Percentiles rank a stretch among this genome's conserved stretches.
Conservation (phyloP, 2,888 invertebrate genomes). For the Cancer borealis region DNA sequence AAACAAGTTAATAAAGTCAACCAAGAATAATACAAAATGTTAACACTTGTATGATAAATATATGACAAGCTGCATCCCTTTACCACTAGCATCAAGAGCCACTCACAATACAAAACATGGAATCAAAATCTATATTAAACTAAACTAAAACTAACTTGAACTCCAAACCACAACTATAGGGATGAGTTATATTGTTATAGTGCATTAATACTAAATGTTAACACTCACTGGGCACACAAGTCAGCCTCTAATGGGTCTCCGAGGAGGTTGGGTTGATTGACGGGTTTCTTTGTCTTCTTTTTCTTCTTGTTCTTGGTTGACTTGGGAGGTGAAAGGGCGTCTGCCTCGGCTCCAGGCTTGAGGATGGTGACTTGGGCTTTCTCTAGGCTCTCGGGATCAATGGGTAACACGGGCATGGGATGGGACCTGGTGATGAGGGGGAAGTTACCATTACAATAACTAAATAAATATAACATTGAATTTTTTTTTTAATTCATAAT, state of each 20-base stretch:
- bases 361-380: constrained; percentile 46
- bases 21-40: no score
- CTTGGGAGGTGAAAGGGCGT: constrained; percentile 42
- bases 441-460: background rate
- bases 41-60: no score
- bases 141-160: no score
- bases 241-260: constrained; percentile 57
- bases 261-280: constrained; percentile 38
- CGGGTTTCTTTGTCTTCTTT: constrained; percentile 16
- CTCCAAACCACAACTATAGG: background rate
- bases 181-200: no score
- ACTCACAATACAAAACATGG: no score
- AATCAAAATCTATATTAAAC: no score
- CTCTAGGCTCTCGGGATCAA: constrained; percentile 59
- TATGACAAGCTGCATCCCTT: no score
- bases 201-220: no score
- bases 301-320: constrained; percentile 63
- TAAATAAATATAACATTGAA: no score
- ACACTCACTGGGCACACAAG: constrained; percentile 56
- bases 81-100: no score
- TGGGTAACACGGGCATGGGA: constrained; percentile 14
- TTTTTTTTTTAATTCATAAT: no score
- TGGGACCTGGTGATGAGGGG: background rate
- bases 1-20: no score
- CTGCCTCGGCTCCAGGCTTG: background rate